These are phyloP conservation scores for Pherbina coryleti DNA, from an alignment of 2,888 invertebrate species.

Conservation along the genomic window DNA sequence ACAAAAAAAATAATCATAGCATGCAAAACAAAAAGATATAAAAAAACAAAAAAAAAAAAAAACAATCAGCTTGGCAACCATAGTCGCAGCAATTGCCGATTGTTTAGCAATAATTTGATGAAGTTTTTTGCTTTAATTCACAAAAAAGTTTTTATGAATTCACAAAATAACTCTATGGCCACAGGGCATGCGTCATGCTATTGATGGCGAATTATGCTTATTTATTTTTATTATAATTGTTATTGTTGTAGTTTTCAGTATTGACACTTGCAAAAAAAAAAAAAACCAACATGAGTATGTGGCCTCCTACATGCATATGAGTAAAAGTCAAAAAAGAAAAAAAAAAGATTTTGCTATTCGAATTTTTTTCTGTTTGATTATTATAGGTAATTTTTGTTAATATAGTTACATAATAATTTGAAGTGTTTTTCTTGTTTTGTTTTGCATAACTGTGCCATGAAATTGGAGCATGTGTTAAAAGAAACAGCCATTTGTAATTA, in stretches of 20 bases:
- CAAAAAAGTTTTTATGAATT: not conserved
- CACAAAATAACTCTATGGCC: not conserved
- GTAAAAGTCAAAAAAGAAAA: not conserved
- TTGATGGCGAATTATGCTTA: slow-evolving; percentile 28
- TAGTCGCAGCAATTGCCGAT: slow-evolving; percentile 24
- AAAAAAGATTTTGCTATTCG: not conserved
- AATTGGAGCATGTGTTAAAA: not conserved
- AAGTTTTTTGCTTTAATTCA: not conserved
- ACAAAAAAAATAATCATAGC: slow-evolving; percentile 34
- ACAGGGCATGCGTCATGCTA: slow-evolving; percentile 33
- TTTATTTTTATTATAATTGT: slow-evolving; percentile 1
- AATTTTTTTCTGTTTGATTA: not conserved
- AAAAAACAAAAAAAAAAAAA: not conserved
- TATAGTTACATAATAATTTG: no score
- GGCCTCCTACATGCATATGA: no score
- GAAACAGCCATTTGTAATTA: no score
- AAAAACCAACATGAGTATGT: not conserved
- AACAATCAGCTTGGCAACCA: not conserved
- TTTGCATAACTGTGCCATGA: not conserved
- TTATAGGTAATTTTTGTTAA: not conserved
- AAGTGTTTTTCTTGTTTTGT: not conserved
- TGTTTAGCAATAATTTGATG: slow-evolving; percentile 29
- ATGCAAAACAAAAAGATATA: slow-evolving; percentile 33
- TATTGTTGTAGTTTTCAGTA: slow-evolving; percentile 11
- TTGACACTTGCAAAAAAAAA: slow-evolving; percentile 30